A percentile compares a stretch with the other conserved stretches of the same genome.
Evolutionary conservation across 2,113 vertebrate genomes (phyloP).

Genomic region (Vanacampus margaritifer): DNA sequence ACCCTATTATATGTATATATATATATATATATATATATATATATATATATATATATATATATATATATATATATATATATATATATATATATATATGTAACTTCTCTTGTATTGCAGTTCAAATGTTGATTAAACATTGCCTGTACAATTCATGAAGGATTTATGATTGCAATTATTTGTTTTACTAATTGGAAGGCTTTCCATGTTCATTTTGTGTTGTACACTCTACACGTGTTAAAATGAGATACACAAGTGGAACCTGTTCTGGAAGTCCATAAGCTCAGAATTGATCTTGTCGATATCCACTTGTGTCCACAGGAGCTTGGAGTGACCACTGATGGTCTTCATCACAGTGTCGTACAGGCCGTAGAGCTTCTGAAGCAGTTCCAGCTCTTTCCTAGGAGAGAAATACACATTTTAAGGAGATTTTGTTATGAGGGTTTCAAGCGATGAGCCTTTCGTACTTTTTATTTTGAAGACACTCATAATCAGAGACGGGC

Average conservation of each 20-base stretch:
- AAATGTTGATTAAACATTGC: too few relatives aligned
- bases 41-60: too few relatives aligned
- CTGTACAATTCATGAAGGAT: too few relatives aligned
- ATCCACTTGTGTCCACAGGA: slow-evolving; percentile 81
- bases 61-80: too few relatives aligned
- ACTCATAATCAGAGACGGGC: slow-evolving; percentile 79
- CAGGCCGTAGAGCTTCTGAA: slow-evolving; percentile 83
- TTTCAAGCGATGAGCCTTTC: not conserved
- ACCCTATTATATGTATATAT: too few relatives aligned
- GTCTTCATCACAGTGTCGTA: slow-evolving; percentile 81
- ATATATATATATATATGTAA: too few relatives aligned
- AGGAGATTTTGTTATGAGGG: not conserved
- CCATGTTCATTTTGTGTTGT: too few relatives aligned
- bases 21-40: too few relatives aligned
- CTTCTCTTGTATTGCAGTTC: too few relatives aligned
- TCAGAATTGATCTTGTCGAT: slow-evolving; percentile 81
- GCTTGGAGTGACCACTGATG: slow-evolving; percentile 76
- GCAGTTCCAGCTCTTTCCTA: slow-evolving; percentile 74
- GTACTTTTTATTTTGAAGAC: slow-evolving; percentile 53
- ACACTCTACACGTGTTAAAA: not conserved
- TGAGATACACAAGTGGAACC: slow-evolving; percentile 24
- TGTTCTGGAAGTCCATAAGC: slow-evolving; percentile 80
- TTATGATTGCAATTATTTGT: too few relatives aligned
- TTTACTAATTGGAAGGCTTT: too few relatives aligned
- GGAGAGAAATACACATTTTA: not conserved